A percentile compares a stretch with the other conserved stretches of the same genome.
These are phyloP conservation scores for Trematocara marginatum DNA, from an alignment of 2,113 vertebrate genomes.

Conservation along the genomic window DNA sequence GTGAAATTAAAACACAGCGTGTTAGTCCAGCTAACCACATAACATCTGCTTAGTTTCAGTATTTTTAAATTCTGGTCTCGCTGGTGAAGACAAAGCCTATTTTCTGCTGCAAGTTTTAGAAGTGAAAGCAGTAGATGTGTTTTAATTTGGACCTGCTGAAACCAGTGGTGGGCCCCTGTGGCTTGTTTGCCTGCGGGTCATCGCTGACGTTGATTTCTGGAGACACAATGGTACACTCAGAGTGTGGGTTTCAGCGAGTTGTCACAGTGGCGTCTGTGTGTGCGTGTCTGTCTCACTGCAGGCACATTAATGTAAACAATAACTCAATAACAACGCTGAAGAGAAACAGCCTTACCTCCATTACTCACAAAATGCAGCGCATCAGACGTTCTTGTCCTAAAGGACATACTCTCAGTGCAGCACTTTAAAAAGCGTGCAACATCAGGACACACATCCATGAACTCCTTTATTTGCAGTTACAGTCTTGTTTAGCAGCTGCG, in stretches of 20 bases:
- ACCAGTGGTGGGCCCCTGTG: background rate
- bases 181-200: background rate
- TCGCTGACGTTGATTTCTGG: background rate
- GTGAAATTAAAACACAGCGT: background rate
- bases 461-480: background rate
- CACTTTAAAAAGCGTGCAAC: background rate
- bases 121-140: background rate
- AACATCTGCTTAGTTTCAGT: background rate
- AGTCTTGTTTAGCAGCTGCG: background rate
- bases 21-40: conserved; percentile 21
- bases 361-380: background rate
- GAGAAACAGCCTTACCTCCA: background rate
- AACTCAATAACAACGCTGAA: background rate
- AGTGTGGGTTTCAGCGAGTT: background rate
- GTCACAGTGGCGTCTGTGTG: background rate
- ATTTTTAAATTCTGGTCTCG: background rate
- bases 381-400: background rate
- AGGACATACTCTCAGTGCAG: background rate
- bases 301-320: background rate
- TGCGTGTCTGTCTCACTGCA: background rate
- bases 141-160: conserved; percentile 8
- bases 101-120: background rate
- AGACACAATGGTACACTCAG: background rate
- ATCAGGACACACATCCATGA: background rate
- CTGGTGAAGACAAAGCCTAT: background rate